Evolutionary conservation across 2,888 invertebrate species (phyloP).

Genomic region (Priocnemis perturbator): DNA sequence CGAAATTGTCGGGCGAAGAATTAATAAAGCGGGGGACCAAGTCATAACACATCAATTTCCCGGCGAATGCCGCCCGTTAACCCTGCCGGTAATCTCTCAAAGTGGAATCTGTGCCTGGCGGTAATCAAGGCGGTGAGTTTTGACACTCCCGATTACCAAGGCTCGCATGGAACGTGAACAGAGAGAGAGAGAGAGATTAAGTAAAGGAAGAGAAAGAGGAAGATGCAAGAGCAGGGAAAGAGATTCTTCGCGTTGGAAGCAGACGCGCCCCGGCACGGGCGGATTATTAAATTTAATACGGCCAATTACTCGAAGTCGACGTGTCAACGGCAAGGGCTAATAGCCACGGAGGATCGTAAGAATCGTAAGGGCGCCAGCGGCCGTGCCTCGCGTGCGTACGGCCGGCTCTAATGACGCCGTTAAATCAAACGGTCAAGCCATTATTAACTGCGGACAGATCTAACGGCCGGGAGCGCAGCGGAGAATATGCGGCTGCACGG

Average conservation of each 20-base stretch:
- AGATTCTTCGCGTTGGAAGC: constrained; percentile 16
- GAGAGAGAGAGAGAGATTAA: constrained; percentile 6
- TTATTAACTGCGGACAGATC: constrained; percentile 61
- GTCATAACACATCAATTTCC: too few relatives aligned
- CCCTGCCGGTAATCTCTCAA: too few relatives aligned
- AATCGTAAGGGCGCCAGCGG: constrained; percentile 5
- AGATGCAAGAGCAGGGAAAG: neutral
- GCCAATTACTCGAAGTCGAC: constrained; percentile 59
- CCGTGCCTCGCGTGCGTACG: constrained; percentile 21
- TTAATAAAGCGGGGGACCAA: too few relatives aligned
- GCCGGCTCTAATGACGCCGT: constrained; percentile 58
- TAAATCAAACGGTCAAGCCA: constrained; percentile 63
- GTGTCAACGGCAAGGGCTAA: constrained; percentile 47
- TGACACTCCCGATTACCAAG: constrained; percentile 4
- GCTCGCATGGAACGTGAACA: neutral
- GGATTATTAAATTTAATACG: constrained; percentile 66
- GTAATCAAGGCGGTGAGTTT: constrained; percentile 2
- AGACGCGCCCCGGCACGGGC: constrained; percentile 18
- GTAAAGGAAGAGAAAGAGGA: neutral
- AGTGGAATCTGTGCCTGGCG: too few relatives aligned
- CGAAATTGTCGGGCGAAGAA: too few relatives aligned
- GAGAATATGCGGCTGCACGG: constrained; percentile 35
- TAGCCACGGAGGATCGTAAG: constrained; percentile 37
- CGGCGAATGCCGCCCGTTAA: too few relatives aligned
- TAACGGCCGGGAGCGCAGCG: constrained; percentile 42